These are phyloP conservation scores for Myrmophylax atrothorax DNA, from an alignment of 2,113 vertebrate genomes.

Conservation along the genomic window DNA sequence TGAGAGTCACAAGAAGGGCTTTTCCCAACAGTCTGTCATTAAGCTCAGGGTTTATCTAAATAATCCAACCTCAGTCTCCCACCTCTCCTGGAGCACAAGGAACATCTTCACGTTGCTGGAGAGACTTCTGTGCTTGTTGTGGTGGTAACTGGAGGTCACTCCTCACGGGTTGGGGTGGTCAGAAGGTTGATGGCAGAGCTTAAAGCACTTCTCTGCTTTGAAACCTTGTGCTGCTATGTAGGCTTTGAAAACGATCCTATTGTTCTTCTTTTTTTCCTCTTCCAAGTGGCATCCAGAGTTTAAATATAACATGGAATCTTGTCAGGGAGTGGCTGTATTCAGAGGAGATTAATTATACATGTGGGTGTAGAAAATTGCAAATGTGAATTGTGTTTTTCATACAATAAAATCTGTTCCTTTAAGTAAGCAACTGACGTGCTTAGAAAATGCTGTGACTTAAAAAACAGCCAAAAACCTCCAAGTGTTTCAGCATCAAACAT, in stretches of 20 bases:
- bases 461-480: neutral
- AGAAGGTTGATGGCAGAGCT: neutral
- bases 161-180: neutral
- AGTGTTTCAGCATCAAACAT: neutral
- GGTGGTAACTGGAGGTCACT: neutral
- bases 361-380: conserved; percentile 54
- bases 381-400: conserved; percentile 20
- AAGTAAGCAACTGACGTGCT: conserved; percentile 16
- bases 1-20: neutral
- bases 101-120: neutral
- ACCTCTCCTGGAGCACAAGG: neutral
- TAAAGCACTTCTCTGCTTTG: conserved; percentile 38
- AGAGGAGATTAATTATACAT: conserved; percentile 60
- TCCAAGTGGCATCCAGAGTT: conserved; percentile 23
- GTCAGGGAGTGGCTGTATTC: conserved; percentile 41
- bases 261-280: conserved; percentile 3
- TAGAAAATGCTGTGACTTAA: conserved; percentile 2
- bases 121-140: neutral
- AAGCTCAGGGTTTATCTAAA: neutral
- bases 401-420: conserved; percentile 19
- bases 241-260: conserved; percentile 52
- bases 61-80: neutral
- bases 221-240: conserved; percentile 28
- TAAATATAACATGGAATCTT: conserved; percentile 57
- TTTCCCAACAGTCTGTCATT: neutral